Base-by-base conservation (phyloP, 2,888 invertebrate genomes). In the Thecocarcelia acutangulata region DNA sequence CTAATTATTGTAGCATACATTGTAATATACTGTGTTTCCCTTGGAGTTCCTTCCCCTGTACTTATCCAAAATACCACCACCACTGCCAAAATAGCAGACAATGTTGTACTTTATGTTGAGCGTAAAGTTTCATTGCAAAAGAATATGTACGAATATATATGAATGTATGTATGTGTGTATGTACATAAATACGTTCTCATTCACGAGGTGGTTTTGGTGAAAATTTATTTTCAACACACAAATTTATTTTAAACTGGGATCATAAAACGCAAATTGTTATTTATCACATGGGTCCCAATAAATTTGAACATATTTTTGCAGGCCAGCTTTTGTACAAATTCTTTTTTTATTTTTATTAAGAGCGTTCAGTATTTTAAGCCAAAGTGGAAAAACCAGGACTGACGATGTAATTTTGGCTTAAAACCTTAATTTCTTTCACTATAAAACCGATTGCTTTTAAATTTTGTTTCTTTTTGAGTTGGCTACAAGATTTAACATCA, bases 191-290 rank as follows among this genome's bases (percentile, higher is more conserved):
- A 8, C 4, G 37, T 24, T 46, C 66, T 59, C 66, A 61, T 61
- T 61, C 52, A 79, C 40, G 66, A 73, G 72, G 77, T 81, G 73
- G 72, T 77, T 68, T 80, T 66, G 78, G 82, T 82, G 74, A 70
- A 82, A 82, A 82, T 82, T 82, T 82, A 82, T 82, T 82, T 82
- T 75, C 78, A 82, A 78, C 82, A 78, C 74, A 82, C 82, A 82
- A 82, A 82, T 82, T 78, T 78, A 78, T 78, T 78, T 77, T 82
- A 82, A 82, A 75, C 74, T 78, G 82, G 82, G 61, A 69, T 82
- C 82, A 82, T 78, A 82, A 82, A 82, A 75, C 83, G 83, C 85
- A 85, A 85, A 85, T 85, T 85, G 85, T 85, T 85, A 84, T 85
- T 85, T 85, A 85, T 84, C 84, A 83, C 83, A 81, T 81, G 83